These are phyloP conservation scores for Pungitius pungitius DNA, from an alignment of 2,113 vertebrate species.

Conservation along the genomic window DNA sequence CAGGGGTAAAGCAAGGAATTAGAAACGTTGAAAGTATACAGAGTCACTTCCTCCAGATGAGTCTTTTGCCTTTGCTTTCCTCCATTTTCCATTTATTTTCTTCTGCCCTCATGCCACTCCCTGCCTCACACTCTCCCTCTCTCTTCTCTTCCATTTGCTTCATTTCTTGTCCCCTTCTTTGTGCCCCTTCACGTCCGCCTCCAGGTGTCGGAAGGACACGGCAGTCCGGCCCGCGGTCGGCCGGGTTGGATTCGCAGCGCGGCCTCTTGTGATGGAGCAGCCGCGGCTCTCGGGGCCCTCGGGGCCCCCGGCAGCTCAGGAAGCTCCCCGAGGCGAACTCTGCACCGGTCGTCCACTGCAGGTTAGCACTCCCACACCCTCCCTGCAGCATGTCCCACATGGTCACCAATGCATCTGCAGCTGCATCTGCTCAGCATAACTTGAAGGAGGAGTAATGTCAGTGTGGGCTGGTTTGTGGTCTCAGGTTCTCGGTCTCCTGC, in stretches of 20 bases:
- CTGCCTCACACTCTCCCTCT: background rate
- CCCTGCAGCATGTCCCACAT: background rate
- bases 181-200: conserved; percentile 32
- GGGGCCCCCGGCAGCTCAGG: conserved; percentile 75
- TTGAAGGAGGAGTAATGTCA: background rate
- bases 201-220: conserved; percentile 80
- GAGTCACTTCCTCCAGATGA: conserved; percentile 54
- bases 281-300: conserved; percentile 67
- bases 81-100: background rate
- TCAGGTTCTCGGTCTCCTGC: conserved; percentile 74
- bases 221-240: conserved; percentile 82
- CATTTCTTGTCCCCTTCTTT: background rate
- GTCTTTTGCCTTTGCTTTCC: conserved; percentile 9
- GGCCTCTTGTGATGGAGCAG: conserved; percentile 59
- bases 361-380: conserved; percentile 41
- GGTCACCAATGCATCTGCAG: background rate
- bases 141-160: background rate
- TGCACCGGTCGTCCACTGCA: conserved; percentile 20
- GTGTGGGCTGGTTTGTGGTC: conserved; percentile 8
- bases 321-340: conserved; percentile 77
- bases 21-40: conserved; percentile 54
- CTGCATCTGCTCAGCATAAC: background rate
- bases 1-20: conserved; percentile 46
- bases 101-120: background rate
- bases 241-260: conserved; percentile 75